Base-by-base conservation (phyloP, 2,888 invertebrate genomes). In the Ophion slaviceki region DNA sequence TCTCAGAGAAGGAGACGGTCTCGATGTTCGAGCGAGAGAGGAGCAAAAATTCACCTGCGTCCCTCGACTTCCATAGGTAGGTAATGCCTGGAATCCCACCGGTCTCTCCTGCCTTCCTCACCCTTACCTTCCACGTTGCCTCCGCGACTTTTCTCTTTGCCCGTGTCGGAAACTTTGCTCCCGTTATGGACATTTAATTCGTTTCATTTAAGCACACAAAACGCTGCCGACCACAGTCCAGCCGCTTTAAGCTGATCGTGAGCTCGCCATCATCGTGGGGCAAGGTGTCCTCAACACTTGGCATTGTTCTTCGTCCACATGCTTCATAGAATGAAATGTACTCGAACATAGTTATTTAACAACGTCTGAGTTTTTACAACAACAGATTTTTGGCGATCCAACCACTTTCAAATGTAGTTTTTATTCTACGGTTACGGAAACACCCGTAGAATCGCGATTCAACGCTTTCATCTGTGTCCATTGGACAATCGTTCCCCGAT, bases 401-500 rank as follows among this genome's bases (percentile, higher is more conserved):
- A 53, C 11, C 2, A 32, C 4, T 32, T 4, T 32, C 32, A 32
- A 59, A 72, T 20, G 20, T 17, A 71, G 64, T 32, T 36, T 84
- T 82, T 83, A 87, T 86, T 82, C 85, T 87, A 77, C 87, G 87
- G 87, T 87, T 86, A 85, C 82, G 91, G 92, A 66, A 93, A 91
- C 90, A 88, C 88, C 90, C 91, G 90, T 92, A 91, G 92, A 93
- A 93, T 92, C 91, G 90, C 92, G 89, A 93, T 93, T 92, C 92
- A 92, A 92, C 92, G 92, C 91, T 88, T 87, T 88, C 89, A 83
- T 67, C 76, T 68, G 61, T 74, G 24, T 40, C 74, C 20, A 8
- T 40, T 8, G 20, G 32, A 24, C 72, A 32, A 53, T 53, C 64
- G 87, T 87, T 87, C 80, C 81, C 82, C 79, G 75, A 81, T 84